A percentile compares a stretch with the other conserved stretches of the same genome.
phyloP scores from a whole-genome alignment of 2,113 vertebrate genomes.

The Laticauda laticaudata region DNA sequence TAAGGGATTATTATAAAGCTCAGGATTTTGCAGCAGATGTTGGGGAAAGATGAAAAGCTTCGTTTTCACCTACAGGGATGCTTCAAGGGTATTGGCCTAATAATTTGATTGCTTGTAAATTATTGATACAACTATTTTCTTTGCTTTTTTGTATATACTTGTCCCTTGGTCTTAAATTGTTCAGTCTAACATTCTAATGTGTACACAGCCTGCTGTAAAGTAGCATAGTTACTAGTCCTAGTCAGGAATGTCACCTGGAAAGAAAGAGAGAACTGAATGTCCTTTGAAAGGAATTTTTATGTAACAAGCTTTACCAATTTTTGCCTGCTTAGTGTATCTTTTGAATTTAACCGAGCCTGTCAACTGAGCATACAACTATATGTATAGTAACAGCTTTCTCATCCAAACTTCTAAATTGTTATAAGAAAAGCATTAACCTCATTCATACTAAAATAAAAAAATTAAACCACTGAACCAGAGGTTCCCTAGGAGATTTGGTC shows the following conservation, averaged over 20 bases:
- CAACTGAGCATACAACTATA: neutral
- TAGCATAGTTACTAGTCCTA: neutral
- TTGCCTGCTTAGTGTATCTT: conserved; percentile 36
- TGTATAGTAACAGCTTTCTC: neutral
- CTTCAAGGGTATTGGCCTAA: neutral
- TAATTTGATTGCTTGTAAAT: neutral
- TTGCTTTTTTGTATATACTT: neutral
- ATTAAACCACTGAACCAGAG: neutral
- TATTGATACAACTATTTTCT: neutral
- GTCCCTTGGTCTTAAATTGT: neutral
- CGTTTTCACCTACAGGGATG: neutral
- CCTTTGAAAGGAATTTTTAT: conserved; percentile 60
- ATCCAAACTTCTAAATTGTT: neutral
- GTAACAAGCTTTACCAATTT: conserved; percentile 61
- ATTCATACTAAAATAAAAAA: neutral
- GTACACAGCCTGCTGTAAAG: neutral
- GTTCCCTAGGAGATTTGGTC: neutral
- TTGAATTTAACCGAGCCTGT: neutral
- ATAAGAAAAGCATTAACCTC: neutral
- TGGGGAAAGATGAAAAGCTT: neutral
- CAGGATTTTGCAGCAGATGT: neutral
- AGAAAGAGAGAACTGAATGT: conserved; percentile 56
- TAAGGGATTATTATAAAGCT: neutral
- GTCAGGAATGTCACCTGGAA: conserved; percentile 57
- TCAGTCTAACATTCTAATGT: accelerated